Evolutionary conservation across 2,113 vertebrate species (phyloP), one percentile per base, ranked within the genome.

Genomic region (Ailuropoda melanoleuca): DNA sequence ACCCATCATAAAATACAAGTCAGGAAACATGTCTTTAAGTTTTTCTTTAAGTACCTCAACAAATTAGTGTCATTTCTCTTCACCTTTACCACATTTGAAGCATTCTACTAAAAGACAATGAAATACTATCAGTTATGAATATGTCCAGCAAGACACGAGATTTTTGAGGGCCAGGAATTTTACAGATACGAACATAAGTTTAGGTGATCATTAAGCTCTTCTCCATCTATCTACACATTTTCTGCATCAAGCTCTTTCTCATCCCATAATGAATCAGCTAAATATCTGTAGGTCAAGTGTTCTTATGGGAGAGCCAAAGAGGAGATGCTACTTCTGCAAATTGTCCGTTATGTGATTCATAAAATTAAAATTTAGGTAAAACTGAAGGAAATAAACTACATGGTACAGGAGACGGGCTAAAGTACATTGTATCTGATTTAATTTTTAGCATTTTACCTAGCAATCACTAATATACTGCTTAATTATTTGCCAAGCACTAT

Each of bases 391-490:
- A 81, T 66, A 74, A 80, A 58, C 21, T 24, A 21, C 6, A 84
- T 48, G 4, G 26, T 55, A 48, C 21, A 70, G 72, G 34, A 17
- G 37, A 68, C 13, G 34, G 21, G 1, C 86, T 75, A 62, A 86
- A 81, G 37, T 75, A 39, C 18, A 74, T 72, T 75, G 88, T 95
- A 74, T 58, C 84, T 92, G 48, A 31, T 78, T 91, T 95, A 39
- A 55, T 89, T 89, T 90, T 96, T 82, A 85, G 70, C 55, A 64
- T 75, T 93, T 93, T 92, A 68, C 24, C 15, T 77, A 70, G 46
- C 2, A 26, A 55, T 74, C 17, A 77, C 55, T 53, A 80, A 78
- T 74, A 55, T 24, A 50, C 37, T 78, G 13, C 48, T 66, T 93
- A 89, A 53, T 58, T 82, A 92, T 84, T 91, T 84, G 26, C 29